Base-by-base conservation (phyloP, 2,797 vertebrate species). In the Poecilia velifera region DNA sequence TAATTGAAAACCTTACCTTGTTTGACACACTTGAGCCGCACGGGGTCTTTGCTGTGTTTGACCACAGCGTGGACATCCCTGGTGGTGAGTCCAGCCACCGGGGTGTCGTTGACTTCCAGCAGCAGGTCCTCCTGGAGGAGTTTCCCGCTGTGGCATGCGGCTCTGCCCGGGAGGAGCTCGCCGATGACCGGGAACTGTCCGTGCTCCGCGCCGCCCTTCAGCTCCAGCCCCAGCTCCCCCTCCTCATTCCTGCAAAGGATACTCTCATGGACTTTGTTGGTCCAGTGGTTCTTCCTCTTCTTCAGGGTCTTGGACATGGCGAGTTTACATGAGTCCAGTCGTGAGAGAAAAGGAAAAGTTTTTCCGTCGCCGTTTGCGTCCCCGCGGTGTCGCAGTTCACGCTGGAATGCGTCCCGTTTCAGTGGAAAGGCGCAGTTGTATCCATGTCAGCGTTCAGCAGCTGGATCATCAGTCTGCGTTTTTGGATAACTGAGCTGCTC, bases 261-360 rank as follows among this genome's bases (percentile, higher is more conserved):
- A 88, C 96, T 96, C 95, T 99, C 98, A 10, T 97, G 97, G 96
- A 99, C 98, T 95, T 97, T 97, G 96, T 96, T 97, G 82, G 97
- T 99, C 98, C 98, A 99, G 97, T 99, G 98, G 96, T 95, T 97
- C 94, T 97, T 98, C 90, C 87, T 92, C 96, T 96, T 98, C 95
- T 97, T 99, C 96, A 96, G 94, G 95, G 93, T 98, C 94, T 97
- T 98, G 96, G 98, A 98, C 98, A 99, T 99, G 95, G 96, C 96
- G 72, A 31, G 83, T 86, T 90, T 88, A 93, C 92, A 93, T 86
- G 82, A 87, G 90, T 82, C 89, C 89, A 84, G 83, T 84, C 79
- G 22, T 73, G 84, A 18, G 34, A 25, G 64, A 12, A 41, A 68
- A 41, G 20, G 79, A 76, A 89, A 92, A 91, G 86, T 90, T 91